Evolutionary conservation across 2,113 vertebrate genomes (phyloP).

Genomic region (Clupea harengus): DNA sequence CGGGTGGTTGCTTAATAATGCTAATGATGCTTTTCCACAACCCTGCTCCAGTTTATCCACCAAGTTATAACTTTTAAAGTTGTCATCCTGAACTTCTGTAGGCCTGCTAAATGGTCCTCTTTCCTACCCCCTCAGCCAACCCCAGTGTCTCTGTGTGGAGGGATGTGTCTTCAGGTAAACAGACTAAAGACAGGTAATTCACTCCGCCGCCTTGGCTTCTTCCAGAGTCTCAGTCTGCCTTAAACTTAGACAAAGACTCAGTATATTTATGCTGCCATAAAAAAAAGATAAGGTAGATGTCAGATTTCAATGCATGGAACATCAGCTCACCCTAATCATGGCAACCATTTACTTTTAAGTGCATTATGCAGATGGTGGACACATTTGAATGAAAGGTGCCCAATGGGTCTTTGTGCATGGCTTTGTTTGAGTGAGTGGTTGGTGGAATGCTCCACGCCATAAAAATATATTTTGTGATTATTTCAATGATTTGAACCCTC

Average conservation of each 20-base stretch:
- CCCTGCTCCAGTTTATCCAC: too few species aligned
- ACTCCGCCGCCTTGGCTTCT: too few species aligned
- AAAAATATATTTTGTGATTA: too few species aligned
- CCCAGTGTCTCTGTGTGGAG: conserved; percentile 62
- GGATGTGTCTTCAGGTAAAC: conserved; percentile 49
- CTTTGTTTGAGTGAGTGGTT: not conserved
- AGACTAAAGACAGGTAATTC: conserved; percentile 59
- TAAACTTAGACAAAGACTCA: not conserved
- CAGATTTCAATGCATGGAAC: too few species aligned
- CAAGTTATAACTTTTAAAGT: too few species aligned
- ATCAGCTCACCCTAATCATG: too few species aligned
- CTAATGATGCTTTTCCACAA: too few species aligned
- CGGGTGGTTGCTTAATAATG: too few species aligned
- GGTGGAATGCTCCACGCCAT: too few species aligned
- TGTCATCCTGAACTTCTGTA: not conserved
- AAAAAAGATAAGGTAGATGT: too few species aligned
- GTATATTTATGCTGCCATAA: too few species aligned
- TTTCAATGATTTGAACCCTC: too few species aligned
- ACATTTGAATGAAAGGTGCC: not conserved
- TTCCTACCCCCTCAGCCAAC: conserved; percentile 48
- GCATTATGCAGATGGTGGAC: not conserved
- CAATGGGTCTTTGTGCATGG: not conserved
- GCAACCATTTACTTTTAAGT: not conserved
- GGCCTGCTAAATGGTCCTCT: not conserved
- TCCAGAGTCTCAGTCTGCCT: not conserved